A percentile compares a stretch with the other conserved stretches of the same genome.
These are phyloP conservation scores for Orgyia antiqua DNA, from an alignment of 2,888 invertebrate species.

Conservation along the genomic window DNA sequence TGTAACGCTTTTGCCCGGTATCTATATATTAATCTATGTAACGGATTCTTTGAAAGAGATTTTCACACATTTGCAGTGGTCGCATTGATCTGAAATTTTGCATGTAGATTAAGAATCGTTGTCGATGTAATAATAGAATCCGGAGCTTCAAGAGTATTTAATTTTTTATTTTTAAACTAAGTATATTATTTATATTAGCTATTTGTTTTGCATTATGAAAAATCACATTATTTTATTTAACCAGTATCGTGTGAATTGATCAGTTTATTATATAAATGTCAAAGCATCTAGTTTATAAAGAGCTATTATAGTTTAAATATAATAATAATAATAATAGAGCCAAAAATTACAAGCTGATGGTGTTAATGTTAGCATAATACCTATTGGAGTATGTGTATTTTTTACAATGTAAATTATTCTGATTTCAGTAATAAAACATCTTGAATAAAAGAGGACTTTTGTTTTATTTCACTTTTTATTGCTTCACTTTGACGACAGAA, in stretches of 20 bases:
- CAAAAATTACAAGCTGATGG: conserved; percentile 51
- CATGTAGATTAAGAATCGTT: too few relatives aligned
- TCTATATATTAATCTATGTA: too few relatives aligned
- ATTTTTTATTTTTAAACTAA: too few relatives aligned
- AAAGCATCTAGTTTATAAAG: conserved; percentile 19
- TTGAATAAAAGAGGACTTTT: conserved; percentile 39
- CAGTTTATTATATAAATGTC: conserved; percentile 11
- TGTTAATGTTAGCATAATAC: conserved; percentile 61
- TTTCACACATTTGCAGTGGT: too few relatives aligned
- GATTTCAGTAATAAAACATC: conserved; percentile 75
- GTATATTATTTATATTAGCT: too few relatives aligned
- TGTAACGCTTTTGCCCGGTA: too few relatives aligned
- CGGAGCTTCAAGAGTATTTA: too few relatives aligned
- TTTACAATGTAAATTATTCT: conserved; percentile 79
- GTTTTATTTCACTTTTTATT: conserved; percentile 10
- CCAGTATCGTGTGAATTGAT: conserved; percentile 21
- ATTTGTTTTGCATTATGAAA: too few relatives aligned
- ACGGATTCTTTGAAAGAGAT: too few relatives aligned
- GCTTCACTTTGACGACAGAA: conserved; percentile 7
- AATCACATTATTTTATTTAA: too few relatives aligned
- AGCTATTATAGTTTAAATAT: conserved; percentile 41
- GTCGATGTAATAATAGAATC: too few relatives aligned
- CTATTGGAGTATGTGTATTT: conserved; percentile 72
- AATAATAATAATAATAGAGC: conserved; percentile 63
- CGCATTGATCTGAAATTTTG: too few relatives aligned